Conservation (phyloP, 2,797 vertebrate genomes). For the Enteromius mattozi region DNA sequence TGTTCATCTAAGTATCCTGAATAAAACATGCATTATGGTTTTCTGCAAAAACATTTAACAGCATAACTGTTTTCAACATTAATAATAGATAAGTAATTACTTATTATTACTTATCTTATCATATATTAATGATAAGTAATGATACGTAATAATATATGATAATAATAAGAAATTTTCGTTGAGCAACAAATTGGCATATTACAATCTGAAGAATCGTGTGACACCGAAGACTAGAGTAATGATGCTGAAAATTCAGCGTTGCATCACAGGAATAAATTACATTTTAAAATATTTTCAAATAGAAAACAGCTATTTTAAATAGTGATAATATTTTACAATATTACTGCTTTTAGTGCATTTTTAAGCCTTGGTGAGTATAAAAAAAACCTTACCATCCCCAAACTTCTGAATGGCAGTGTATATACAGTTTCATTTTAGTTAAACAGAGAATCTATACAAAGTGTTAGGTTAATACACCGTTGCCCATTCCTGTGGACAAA, state of each 20-base stretch:
- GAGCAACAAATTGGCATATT: not conserved
- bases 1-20: not conserved
- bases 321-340: not conserved
- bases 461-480: conserved; percentile 18
- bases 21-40: not conserved
- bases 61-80: not conserved
- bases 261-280: not conserved
- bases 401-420: not conserved
- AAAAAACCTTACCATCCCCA: not conserved
- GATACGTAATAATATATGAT: no score
- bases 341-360: not conserved
- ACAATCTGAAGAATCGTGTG: not conserved
- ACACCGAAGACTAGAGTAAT: not conserved
- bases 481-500: conserved; percentile 55
- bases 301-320: not conserved
- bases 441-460: not conserved
- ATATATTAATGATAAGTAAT: no score
- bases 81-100: no score
- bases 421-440: not conserved
- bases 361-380: not conserved
- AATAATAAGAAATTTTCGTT: not conserved
- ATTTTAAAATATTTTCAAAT: not conserved
- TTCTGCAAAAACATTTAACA: not conserved
- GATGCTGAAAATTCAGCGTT: not conserved
- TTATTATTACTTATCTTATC: no score